Conservation (phyloP, 2,113 vertebrate species). For the Podarcis muralis region DNA sequence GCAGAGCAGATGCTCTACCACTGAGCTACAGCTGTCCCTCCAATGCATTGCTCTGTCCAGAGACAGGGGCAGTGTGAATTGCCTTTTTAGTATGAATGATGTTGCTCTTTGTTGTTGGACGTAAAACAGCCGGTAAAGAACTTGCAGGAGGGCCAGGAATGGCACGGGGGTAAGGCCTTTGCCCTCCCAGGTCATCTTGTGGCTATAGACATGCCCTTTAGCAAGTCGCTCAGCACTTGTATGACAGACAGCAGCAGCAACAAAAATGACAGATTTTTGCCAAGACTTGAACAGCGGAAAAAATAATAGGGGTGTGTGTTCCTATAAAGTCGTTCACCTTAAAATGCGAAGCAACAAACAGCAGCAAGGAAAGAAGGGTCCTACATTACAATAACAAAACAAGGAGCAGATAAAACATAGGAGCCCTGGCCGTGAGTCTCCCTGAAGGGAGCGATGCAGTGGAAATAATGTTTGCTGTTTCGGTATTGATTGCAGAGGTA, state of each 20-base stretch:
- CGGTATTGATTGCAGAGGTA: background rate
- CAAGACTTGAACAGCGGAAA: background rate
- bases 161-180: background rate
- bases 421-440: background rate
- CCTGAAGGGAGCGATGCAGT: background rate
- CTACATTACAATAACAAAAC: background rate
- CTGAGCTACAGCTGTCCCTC: too few species aligned
- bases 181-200: background rate
- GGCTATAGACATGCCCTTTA: background rate
- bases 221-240: conserved; percentile 38
- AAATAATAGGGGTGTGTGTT: too few species aligned
- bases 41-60: too few species aligned
- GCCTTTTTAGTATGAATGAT: background rate
- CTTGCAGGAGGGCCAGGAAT: background rate
- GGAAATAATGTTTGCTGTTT: background rate
- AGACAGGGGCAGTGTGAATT: background rate
- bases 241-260: background rate
- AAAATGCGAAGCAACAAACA: background rate
- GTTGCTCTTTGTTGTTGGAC: background rate
- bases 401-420: background rate
- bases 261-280: conserved; percentile 2
- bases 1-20: too few species aligned
- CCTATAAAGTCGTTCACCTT: background rate
- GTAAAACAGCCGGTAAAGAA: background rate
- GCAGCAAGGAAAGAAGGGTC: background rate